phyloP scores from a whole-genome alignment of 2,113 vertebrate species.

The Microtus montanus region DNA sequence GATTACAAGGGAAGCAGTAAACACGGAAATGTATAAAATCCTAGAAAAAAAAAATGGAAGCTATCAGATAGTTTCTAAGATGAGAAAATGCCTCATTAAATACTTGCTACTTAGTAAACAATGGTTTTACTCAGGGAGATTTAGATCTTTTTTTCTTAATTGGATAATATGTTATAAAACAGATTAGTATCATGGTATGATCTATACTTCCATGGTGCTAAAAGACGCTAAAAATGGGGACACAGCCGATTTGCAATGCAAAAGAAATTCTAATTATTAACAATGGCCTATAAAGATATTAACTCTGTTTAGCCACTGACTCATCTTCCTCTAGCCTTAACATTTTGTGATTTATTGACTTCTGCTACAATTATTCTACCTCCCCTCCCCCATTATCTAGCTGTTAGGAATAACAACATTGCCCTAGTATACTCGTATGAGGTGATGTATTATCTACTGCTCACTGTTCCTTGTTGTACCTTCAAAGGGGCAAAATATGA shows the following conservation, averaged over 20 bases:
- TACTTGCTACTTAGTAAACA: background rate
- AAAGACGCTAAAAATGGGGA: background rate
- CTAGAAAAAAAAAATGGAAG: background rate
- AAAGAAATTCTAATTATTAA: slow-evolving; percentile 89
- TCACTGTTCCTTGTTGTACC: slow-evolving; percentile 94
- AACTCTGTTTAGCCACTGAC: slow-evolving; percentile 94
- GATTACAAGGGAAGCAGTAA: background rate
- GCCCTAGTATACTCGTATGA: slow-evolving; percentile 94
- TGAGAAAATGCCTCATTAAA: background rate
- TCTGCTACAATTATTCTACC: slow-evolving; percentile 95
- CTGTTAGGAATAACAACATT: slow-evolving; percentile 93
- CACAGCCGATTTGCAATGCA: slow-evolving; percentile 91
- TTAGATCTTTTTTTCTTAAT: background rate
- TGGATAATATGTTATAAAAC: slow-evolving; percentile 8
- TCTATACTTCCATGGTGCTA: background rate
- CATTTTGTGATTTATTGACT: slow-evolving; percentile 94
- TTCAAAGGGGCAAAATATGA: slow-evolving; percentile 93
- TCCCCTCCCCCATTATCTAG: slow-evolving; percentile 88
- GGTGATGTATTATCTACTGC: slow-evolving; percentile 94
- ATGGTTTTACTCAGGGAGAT: background rate
- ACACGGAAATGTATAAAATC: slow-evolving; percentile 14
- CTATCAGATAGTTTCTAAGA: background rate
- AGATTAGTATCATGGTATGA: background rate
- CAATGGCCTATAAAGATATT: slow-evolving; percentile 93
- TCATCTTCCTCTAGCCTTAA: slow-evolving; percentile 95